Conservation (phyloP, 2,888 invertebrate species). For the Drosophila colorata region DNA sequence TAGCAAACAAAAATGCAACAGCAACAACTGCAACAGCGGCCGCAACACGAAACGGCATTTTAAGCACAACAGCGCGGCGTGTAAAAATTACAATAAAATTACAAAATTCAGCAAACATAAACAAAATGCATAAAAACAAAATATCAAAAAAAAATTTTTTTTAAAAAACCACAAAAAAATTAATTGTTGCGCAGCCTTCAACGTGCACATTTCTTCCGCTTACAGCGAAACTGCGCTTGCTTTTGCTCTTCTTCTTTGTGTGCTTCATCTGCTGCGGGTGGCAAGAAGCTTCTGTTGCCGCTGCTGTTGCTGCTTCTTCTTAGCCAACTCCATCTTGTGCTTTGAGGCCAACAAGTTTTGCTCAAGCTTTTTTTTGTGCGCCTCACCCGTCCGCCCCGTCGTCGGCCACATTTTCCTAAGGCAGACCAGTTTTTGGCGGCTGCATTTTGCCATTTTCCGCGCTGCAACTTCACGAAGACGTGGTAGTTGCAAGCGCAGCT, state of each 20-base stretch:
- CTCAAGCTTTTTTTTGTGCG: slow-evolving; percentile 40
- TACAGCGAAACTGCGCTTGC: slow-evolving; percentile 28
- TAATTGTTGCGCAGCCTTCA: slow-evolving; percentile 38
- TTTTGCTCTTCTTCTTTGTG: slow-evolving; percentile 11
- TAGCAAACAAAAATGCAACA: slow-evolving; percentile 48
- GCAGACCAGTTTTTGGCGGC: slow-evolving; percentile 76
- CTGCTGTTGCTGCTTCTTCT: slow-evolving; percentile 18
- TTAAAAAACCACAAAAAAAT: slow-evolving; percentile 1
- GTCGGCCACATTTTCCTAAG: slow-evolving; percentile 62
- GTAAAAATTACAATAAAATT: slow-evolving; percentile 70
- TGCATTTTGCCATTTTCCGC: slow-evolving; percentile 78
- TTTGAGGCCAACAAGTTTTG: slow-evolving; percentile 74
- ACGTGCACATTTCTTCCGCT: slow-evolving; percentile 61
- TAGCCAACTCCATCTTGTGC: slow-evolving; percentile 61
- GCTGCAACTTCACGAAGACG: slow-evolving; percentile 14
- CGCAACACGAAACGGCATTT: slow-evolving; percentile 56
- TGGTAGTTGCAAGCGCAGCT: slow-evolving; percentile 25
- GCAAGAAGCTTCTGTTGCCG: slow-evolving; percentile 54
- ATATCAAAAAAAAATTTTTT: slow-evolving; percentile 1
- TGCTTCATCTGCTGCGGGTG: slow-evolving; percentile 37
- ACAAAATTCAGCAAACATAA: slow-evolving; percentile 70
- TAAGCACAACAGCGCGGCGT: slow-evolving; percentile 48
- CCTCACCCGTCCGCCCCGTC: neutral
- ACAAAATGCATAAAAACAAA: slow-evolving; percentile 48
- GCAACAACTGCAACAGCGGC: slow-evolving; percentile 36